Evolutionary conservation across 2,797 vertebrate genomes (phyloP).

Genomic region (Dendrocincla tyrannina): DNA sequence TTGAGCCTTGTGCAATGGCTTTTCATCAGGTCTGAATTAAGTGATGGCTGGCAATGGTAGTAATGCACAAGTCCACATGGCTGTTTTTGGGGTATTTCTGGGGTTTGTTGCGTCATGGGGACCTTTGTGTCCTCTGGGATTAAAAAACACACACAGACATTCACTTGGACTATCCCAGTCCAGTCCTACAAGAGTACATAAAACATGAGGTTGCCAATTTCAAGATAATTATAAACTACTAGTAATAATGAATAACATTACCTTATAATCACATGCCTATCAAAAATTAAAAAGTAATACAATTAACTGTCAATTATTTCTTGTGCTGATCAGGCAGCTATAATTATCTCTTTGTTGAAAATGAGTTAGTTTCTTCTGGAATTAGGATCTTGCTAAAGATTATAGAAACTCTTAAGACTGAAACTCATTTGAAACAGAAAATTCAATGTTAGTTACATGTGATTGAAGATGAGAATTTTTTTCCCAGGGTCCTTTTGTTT

Average conservation of each 20-base stretch:
- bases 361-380: not conserved
- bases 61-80: not conserved
- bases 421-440: not conserved
- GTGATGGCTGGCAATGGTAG: not conserved
- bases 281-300: not conserved
- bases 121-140: not conserved
- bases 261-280: not conserved
- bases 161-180: not conserved
- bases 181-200: not conserved
- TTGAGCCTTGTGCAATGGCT: not conserved
- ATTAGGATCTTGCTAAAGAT: not conserved
- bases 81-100: fast-evolving
- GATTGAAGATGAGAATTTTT: not conserved
- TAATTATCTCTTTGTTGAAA: not conserved
- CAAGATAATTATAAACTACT: not conserved
- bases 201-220: not conserved
- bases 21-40: not conserved
- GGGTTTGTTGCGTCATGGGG: fast-evolving
- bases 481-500: not conserved
- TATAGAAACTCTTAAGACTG: not conserved
- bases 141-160: not conserved
- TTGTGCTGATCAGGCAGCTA: not conserved
- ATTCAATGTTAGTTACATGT: not conserved
- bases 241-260: not conserved
- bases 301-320: not conserved